Conservation (phyloP, 2,113 vertebrate species). For the Petrocephalus microphthalmus region DNA sequence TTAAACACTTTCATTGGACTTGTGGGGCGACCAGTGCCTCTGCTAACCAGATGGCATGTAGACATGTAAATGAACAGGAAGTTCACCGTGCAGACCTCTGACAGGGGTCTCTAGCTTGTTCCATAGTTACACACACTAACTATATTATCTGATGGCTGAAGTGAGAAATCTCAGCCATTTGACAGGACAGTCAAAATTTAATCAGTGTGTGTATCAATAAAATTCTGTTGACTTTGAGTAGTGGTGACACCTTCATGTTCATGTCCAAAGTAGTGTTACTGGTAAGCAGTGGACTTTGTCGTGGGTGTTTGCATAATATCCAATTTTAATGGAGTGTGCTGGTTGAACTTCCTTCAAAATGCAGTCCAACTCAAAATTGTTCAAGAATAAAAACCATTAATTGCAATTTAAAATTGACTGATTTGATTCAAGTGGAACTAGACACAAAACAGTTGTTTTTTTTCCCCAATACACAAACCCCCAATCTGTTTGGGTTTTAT, state of each 20-base stretch:
- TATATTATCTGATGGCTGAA: neutral
- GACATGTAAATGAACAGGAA: slow-evolving; percentile 8
- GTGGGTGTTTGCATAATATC: too few species aligned
- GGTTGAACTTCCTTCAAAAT: neutral
- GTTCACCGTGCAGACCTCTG: neutral
- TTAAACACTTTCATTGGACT: neutral
- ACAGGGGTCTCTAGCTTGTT: neutral
- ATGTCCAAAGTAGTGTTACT: neutral
- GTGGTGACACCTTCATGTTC: neutral
- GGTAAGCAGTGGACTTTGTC: neutral
- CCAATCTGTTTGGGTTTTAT: neutral
- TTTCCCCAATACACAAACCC: neutral
- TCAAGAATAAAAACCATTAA: neutral
- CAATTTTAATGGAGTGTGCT: neutral
- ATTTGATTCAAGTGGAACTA: neutral
- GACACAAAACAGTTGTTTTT: neutral
- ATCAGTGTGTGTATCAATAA: neutral
- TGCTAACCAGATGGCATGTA: neutral
- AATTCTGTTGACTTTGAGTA: neutral
- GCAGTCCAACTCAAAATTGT: neutral
- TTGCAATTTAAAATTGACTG: neutral
- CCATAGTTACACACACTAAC: neutral
- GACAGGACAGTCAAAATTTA: neutral
- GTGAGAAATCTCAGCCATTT: neutral
- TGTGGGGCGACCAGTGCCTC: neutral